Evolutionary conservation across 2,113 vertebrate genomes (phyloP).

Genomic region (Macrotis lagotis): DNA sequence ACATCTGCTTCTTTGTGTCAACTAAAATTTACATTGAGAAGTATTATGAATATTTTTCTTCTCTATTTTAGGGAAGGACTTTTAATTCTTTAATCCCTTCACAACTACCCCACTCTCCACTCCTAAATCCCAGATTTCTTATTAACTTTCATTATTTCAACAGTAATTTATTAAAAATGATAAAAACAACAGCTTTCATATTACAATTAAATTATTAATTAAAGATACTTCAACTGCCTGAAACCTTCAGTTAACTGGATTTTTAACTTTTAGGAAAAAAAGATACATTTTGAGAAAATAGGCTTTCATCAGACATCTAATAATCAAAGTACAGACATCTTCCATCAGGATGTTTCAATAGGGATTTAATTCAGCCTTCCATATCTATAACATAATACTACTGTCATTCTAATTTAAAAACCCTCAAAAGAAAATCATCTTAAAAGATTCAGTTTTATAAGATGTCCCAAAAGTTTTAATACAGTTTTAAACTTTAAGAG

Average conservation of each 20-base stretch:
- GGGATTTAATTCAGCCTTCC: neutral
- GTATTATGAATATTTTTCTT: neutral
- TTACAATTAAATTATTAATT: neutral
- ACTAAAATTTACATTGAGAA: constrained; percentile 21
- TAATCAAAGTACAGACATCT: neutral
- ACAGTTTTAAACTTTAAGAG: neutral
- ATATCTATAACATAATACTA: neutral
- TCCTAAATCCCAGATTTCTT: neutral
- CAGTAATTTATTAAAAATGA: neutral
- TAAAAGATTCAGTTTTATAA: neutral
- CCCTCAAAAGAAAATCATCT: neutral
- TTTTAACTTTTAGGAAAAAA: neutral
- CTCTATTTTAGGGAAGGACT: constrained; percentile 4
- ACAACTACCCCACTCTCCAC: neutral
- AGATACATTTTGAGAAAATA: neutral
- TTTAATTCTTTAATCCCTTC: neutral
- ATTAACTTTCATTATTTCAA: neutral
- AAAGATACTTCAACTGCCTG: neutral
- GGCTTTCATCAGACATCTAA: neutral
- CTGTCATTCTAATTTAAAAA: neutral
- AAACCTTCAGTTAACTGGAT: neutral
- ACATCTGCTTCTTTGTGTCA: neutral
- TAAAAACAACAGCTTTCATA: neutral
- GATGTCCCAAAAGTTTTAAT: neutral
- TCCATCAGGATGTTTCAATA: neutral